These are phyloP conservation scores for Camelus dromedarius DNA, from an alignment of 2,113 vertebrate species.

Conservation along the genomic window DNA sequence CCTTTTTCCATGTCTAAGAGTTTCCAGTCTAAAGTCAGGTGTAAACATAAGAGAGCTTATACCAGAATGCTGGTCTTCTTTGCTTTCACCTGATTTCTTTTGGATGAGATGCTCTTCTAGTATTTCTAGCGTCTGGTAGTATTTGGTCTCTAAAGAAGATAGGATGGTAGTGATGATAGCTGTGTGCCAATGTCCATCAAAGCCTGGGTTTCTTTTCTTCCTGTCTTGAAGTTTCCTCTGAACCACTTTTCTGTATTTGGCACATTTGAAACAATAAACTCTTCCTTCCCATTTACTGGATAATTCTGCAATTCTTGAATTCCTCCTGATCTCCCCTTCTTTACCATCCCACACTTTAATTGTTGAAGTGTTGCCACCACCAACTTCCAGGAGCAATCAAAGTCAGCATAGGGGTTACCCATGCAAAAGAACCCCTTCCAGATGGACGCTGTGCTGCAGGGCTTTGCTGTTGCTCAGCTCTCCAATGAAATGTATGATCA, in stretches of 20 bases:
- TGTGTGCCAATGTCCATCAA: constrained; percentile 74
- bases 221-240: constrained; percentile 60
- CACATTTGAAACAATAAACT: constrained; percentile 88
- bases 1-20: constrained; percentile 90
- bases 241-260: constrained; percentile 86
- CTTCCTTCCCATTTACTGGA: constrained; percentile 88
- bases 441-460: constrained; percentile 87
- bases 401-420: constrained; percentile 91
- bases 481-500: constrained; percentile 94
- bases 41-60: constrained; percentile 89
- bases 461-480: constrained; percentile 88
- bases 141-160: constrained; percentile 67
- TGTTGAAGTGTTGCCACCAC: constrained; percentile 90
- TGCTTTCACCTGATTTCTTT: constrained; percentile 65
- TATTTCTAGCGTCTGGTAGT: constrained; percentile 64
- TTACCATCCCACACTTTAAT: constrained; percentile 76
- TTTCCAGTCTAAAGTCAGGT: constrained; percentile 92
- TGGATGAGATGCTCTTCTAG: background rate
- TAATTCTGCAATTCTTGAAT: constrained; percentile 89
- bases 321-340: constrained; percentile 85
- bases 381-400: constrained; percentile 90
- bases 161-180: constrained; percentile 62
- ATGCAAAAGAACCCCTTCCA: constrained; percentile 89
- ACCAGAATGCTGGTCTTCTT: constrained; percentile 89
- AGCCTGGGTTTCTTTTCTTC: constrained; percentile 58